Evolutionary conservation across 2,888 invertebrate species (phyloP), one percentile per base, ranked within the genome.

Genomic region (Sinelater perroti): DNA sequence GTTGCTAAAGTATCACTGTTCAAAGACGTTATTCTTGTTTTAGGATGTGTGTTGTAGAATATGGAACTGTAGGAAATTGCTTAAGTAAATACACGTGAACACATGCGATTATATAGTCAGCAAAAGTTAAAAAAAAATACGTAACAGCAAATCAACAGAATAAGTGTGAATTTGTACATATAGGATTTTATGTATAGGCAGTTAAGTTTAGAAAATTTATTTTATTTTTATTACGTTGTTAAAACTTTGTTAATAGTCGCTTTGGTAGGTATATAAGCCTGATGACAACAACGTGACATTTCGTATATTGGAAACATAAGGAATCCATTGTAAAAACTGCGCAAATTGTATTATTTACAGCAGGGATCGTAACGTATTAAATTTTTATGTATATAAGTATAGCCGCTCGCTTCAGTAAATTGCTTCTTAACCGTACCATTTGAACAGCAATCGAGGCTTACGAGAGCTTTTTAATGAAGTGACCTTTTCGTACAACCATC

Each of bases 131-230:
- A 51, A 51, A 20, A 13, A 17, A 46, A 38, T 45, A 51, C 30
- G 30, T 35, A 46, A 53, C 17, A 52, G 49, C 21, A 55, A 49
- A 52, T 35, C 56, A 40, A 57, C 57, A 66, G 63, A 66, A 62
- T 68, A 66, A 62, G 65, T 69, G 70, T 71, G 68, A 67, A 70
- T 56, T 67, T 71, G 71, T 74, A 74, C 68, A 72, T 72, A 72
- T 70, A 69, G 65, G 62, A 67, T 60, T 69, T 66, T 70, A 52
- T 57, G 70, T 68, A 65, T 67, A 65, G 59, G 65, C 65, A 66
- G 63, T 68, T 68, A 65, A 61, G 64, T 70, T 67, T 68, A 67
- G 63, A 64, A 64, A 65, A 52, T 56, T 63, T 36, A 60, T 57
- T 63, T 61, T 62, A 55, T 50, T 57, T 60, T 62, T 60, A 36